phyloP scores from a whole-genome alignment of 2,888 invertebrate genomes.

The Euphydryas editha region DNA sequence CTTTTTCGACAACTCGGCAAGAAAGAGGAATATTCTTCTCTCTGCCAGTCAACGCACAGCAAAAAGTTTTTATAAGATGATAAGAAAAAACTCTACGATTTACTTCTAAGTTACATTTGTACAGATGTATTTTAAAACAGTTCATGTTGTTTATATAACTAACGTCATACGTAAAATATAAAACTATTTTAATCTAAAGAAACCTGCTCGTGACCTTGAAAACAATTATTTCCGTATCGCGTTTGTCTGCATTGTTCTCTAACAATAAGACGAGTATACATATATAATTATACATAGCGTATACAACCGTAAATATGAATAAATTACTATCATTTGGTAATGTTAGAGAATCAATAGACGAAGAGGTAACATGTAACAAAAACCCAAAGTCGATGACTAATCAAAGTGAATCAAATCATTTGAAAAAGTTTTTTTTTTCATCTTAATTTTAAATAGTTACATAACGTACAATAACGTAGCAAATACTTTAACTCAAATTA shows the following conservation, averaged over 20 bases:
- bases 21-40: no score
- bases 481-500: no score
- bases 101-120: no score
- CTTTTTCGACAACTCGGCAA: no score
- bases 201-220: constrained; percentile 42
- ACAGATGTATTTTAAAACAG: neutral
- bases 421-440: no score
- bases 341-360: neutral
- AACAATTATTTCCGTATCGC: constrained; percentile 35
- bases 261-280: neutral
- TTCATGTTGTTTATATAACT: neutral
- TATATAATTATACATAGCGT: neutral
- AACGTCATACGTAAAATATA: constrained; percentile 1
- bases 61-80: no score
- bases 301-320: neutral
- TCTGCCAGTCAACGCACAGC: no score
- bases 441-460: no score
- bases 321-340: neutral
- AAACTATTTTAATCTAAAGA: constrained; percentile 20
- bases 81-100: no score
- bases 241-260: constrained; percentile 20
- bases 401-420: neutral
- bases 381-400: neutral
- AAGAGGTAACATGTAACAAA: neutral
- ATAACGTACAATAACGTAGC: no score